Evolutionary conservation across 1,140 invertebrate genomes (phyloP).

Genomic region (Oscheius sp.): DNA sequence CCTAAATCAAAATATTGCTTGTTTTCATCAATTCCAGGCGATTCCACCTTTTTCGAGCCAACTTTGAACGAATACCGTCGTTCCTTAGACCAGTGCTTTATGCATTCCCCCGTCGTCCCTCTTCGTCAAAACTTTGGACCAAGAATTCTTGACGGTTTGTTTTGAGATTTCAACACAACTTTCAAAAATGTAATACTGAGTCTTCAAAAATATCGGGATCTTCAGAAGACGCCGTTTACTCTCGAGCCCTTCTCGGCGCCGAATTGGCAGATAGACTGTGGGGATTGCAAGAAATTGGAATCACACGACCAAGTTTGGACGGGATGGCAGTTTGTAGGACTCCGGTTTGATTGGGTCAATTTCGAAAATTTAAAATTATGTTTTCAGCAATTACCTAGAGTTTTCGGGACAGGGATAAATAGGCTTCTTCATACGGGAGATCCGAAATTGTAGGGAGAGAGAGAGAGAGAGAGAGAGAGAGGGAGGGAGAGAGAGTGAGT

Average conservation of each 20-base stretch:
- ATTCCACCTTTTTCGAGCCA: background rate
- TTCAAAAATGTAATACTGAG: background rate
- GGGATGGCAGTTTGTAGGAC: slow-evolving; percentile 14
- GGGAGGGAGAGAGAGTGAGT: too few relatives aligned
- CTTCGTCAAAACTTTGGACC: slow-evolving; percentile 9
- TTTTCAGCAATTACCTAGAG: background rate
- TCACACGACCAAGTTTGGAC: slow-evolving; percentile 24
- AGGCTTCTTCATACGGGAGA: background rate
- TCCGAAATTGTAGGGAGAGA: slow-evolving; percentile 16
- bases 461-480: too few relatives aligned
- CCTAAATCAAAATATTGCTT: background rate
- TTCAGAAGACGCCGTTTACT: slow-evolving; percentile 24
- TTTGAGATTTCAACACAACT: background rate
- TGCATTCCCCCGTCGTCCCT: slow-evolving; percentile 11
- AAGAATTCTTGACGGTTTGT: slow-evolving; percentile 16
- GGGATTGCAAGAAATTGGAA: slow-evolving; percentile 17
- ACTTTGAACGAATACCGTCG: slow-evolving; percentile 7
- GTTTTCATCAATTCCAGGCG: background rate
- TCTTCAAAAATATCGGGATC: background rate
- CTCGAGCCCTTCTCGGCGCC: slow-evolving; percentile 8
- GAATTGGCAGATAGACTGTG: slow-evolving; percentile 25
- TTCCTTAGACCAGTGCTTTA: slow-evolving; percentile 17
- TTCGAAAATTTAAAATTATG: background rate
- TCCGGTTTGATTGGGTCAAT: background rate
- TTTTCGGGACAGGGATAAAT: slow-evolving; percentile 5